Evolutionary conservation across 2,888 invertebrate genomes (phyloP).

Genomic region (Coleophora deauratella): DNA sequence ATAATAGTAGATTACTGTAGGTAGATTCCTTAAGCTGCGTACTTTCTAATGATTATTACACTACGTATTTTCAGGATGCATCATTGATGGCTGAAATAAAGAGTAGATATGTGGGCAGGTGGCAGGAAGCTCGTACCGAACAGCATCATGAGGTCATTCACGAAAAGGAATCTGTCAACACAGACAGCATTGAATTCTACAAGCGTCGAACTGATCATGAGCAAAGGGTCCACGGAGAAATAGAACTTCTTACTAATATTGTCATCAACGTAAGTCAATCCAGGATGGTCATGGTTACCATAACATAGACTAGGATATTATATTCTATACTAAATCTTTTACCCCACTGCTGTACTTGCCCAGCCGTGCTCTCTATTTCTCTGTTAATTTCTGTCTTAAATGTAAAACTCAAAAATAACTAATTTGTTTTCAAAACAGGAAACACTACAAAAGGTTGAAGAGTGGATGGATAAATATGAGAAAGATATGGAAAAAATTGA

Average conservation of each 20-base stretch:
- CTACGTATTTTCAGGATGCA: slow-evolving; percentile 40
- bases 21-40: too few relatives aligned
- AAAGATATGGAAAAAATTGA: slow-evolving; percentile 49
- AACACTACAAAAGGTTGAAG: slow-evolving; percentile 43
- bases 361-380: too few relatives aligned
- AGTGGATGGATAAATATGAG: slow-evolving; percentile 57
- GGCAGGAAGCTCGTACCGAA: slow-evolving; percentile 50
- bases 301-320: too few relatives aligned
- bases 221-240: slow-evolving; percentile 46
- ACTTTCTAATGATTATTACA: background rate
- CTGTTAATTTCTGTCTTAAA: too few relatives aligned
- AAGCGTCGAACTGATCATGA: slow-evolving; percentile 43
- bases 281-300: too few relatives aligned
- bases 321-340: too few relatives aligned
- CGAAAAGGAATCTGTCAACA: slow-evolving; percentile 26
- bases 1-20: too few relatives aligned
- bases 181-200: slow-evolving; percentile 29
- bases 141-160: slow-evolving; percentile 35
- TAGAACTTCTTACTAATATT: slow-evolving; percentile 43
- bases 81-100: slow-evolving; percentile 30
- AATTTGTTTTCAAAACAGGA: slow-evolving; percentile 29
- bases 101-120: slow-evolving; percentile 39
- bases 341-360: too few relatives aligned
- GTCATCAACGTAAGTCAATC: slow-evolving; percentile 37
- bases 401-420: too few relatives aligned